These are phyloP conservation scores for Bombus waltoni DNA, from an alignment of 1,140 invertebrate genomes.

Conservation along the genomic window DNA sequence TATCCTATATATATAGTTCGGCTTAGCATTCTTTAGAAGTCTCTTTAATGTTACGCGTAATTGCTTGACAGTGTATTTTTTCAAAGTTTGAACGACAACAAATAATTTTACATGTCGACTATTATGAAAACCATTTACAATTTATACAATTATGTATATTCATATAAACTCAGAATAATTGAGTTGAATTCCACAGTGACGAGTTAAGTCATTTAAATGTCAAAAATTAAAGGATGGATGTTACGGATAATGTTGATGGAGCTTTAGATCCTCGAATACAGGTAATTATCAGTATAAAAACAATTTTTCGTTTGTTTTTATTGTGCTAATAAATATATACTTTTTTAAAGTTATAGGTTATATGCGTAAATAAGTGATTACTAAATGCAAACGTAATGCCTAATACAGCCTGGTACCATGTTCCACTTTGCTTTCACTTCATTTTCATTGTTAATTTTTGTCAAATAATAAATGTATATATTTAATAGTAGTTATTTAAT, in stretches of 20 bases:
- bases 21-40: neutral
- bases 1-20: neutral
- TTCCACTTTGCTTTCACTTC: conserved; percentile 75
- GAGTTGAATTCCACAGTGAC: neutral
- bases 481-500: neutral
- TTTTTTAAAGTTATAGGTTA: conserved; percentile 33
- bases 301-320: neutral
- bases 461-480: neutral
- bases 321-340: neutral
- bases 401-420: conserved; percentile 78
- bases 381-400: conserved; percentile 48
- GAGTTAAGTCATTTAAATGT: conserved; percentile 65
- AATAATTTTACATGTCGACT: neutral
- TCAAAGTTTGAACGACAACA: conserved; percentile 15
- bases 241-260: conserved; percentile 78
- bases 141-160: neutral
- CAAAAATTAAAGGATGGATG: conserved; percentile 78
- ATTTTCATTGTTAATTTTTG: neutral
- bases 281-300: conserved; percentile 66
- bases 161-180: neutral
- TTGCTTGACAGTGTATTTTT: conserved; percentile 19
- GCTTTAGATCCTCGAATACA: conserved; percentile 80
- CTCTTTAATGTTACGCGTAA: neutral
- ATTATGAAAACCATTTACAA: neutral
- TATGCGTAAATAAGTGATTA: conserved; percentile 21